These are phyloP conservation scores for Anolis carolinensis DNA, from an alignment of 2,113 vertebrate species.

Conservation along the genomic window DNA sequence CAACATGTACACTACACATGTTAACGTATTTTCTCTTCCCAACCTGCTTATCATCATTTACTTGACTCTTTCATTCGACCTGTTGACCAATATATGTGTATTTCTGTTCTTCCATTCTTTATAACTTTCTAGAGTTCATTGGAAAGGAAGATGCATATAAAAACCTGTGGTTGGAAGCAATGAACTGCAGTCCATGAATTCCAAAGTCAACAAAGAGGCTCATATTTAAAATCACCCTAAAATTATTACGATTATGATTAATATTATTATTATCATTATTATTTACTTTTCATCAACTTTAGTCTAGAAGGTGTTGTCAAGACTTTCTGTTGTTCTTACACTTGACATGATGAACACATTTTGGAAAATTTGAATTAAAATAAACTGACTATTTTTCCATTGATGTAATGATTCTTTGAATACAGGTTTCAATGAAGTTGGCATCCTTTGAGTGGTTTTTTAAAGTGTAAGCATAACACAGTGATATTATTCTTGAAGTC, in stretches of 20 bases:
- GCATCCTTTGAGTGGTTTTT: background rate
- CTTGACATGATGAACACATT: background rate
- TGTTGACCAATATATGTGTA: conserved; percentile 45
- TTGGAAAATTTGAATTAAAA: no score
- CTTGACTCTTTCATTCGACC: conserved; percentile 41
- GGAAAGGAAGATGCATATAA: conserved; percentile 51
- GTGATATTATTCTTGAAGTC: no score
- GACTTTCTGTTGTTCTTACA: background rate
- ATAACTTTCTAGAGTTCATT: background rate
- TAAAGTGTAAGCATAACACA: no score
- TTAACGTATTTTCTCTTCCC: conserved; percentile 22
- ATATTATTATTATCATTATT: background rate
- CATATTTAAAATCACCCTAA: conserved; percentile 3
- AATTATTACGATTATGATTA: no score
- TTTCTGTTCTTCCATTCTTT: background rate
- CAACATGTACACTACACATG: conserved; percentile 33
- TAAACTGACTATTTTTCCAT: conserved; percentile 35
- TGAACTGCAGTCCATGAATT: conserved; percentile 33
- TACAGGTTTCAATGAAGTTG: conserved; percentile 34
- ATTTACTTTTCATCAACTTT: background rate
- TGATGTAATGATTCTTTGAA: conserved; percentile 32
- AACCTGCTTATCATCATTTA: conserved; percentile 46
- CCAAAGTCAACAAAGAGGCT: background rate
- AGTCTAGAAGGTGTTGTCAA: background rate
- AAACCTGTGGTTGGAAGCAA: conserved; percentile 50